phyloP scores from a whole-genome alignment of 92 coral and sea anemone genomes.

The Phenganax stokvisi region DNA sequence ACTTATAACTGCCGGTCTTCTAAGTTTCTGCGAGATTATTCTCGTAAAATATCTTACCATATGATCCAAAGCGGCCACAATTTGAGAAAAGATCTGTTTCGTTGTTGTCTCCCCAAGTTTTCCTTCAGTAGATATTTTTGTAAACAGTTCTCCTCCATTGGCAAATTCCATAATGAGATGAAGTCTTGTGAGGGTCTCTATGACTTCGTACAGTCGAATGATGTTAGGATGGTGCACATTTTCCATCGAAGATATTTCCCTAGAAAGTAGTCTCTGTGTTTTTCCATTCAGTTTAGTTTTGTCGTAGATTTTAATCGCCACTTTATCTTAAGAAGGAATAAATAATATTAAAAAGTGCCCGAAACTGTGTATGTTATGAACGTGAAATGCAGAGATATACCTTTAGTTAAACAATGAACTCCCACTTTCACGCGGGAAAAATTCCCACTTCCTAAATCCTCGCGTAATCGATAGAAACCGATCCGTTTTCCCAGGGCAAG shows the following conservation, averaged over 20 bases:
- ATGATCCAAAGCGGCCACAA: slow-evolving; percentile 90
- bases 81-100: slow-evolving; percentile 70
- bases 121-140: slow-evolving; percentile 95
- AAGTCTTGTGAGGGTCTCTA: slow-evolving; percentile 86
- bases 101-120: slow-evolving; percentile 79
- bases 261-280: slow-evolving; percentile 82
- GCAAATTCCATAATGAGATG: slow-evolving; percentile 97
- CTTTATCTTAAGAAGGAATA: slow-evolving; percentile 73
- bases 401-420: slow-evolving; percentile 85
- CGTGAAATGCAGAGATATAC: slow-evolving; percentile 43
- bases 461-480: slow-evolving; percentile 96
- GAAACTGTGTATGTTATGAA: not conserved
- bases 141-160: slow-evolving; percentile 89
- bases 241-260: slow-evolving; percentile 98
- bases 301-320: slow-evolving; percentile 93
- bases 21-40: too few relatives aligned
- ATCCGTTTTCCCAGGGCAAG: slow-evolving; percentile 93
- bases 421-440: slow-evolving; percentile 99
- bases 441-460: slow-evolving; percentile 96
- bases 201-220: slow-evolving; percentile 89
- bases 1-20: too few relatives aligned
- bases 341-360: not conserved
- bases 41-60: slow-evolving; percentile 59
- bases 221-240: slow-evolving; percentile 93
- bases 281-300: slow-evolving; percentile 93